These are phyloP conservation scores for Holothuria scabra DNA, from an alignment of 53 echinoderm and acorn worm species.

Conservation along the genomic window DNA sequence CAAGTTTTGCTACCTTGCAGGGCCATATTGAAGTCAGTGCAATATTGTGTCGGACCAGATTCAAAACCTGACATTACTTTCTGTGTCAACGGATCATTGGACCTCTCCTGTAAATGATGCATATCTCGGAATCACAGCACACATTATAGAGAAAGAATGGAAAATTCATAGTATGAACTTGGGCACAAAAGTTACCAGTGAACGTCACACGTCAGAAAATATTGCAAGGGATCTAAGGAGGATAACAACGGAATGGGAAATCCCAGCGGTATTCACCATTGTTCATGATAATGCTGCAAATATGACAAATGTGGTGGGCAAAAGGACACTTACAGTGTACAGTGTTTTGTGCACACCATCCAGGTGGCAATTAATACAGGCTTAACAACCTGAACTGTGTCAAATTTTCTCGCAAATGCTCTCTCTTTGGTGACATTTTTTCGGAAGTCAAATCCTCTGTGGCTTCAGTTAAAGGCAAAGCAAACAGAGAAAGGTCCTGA, in stretches of 20 bases:
- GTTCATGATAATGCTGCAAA: slow-evolving; percentile 42
- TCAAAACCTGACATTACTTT: too few species aligned
- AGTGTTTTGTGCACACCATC: slow-evolving; percentile 40
- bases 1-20: slow-evolving; percentile 15
- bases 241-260: slow-evolving; percentile 11
- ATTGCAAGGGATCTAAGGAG: slow-evolving; percentile 2
- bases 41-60: too few species aligned
- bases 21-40: too few species aligned
- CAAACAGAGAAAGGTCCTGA: slow-evolving; percentile 22
- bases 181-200: slow-evolving; percentile 17
- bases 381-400: slow-evolving; percentile 1
- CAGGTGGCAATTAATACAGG: slow-evolving; percentile 31
- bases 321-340: slow-evolving; percentile 7
- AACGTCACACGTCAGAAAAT: slow-evolving; percentile 32
- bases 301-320: background rate
- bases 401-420: slow-evolving; percentile 12
- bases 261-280: background rate
- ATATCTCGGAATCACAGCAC: slow-evolving; percentile 27
- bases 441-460: slow-evolving; percentile 28
- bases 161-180: slow-evolving; percentile 5
- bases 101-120: slow-evolving; percentile 25
- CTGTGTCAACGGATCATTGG: slow-evolving; percentile 37
- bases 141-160: slow-evolving; percentile 18
- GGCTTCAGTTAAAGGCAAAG: slow-evolving; percentile 1
- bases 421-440: slow-evolving; percentile 20